phyloP scores from a whole-genome alignment of 2,113 vertebrate genomes.

The Ctenomys sociabilis region DNA sequence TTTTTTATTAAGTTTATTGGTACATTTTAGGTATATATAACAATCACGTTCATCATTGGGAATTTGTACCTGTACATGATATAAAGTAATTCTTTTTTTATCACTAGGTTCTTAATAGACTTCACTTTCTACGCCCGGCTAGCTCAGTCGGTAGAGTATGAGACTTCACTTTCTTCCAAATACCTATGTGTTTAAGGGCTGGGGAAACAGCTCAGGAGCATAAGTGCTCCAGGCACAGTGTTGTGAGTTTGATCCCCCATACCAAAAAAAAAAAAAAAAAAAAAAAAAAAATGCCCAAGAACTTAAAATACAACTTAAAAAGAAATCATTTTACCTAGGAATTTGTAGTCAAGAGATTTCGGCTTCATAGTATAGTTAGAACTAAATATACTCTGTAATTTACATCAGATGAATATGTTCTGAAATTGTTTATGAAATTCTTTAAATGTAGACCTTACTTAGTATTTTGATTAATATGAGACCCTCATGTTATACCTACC shows the following conservation, averaged over 20 bases:
- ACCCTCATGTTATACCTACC: background rate
- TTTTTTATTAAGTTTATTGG: background rate
- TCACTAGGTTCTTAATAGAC: background rate
- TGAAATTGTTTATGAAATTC: background rate
- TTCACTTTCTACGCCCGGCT: constrained; percentile 37
- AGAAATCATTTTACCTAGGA: background rate
- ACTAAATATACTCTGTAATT: constrained; percentile 9
- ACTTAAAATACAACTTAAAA: constrained; percentile 28
- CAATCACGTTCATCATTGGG: background rate
- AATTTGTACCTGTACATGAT: background rate
- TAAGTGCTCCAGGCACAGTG: no score
- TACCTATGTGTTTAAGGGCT: constrained; percentile 10
- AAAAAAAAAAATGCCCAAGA: background rate
- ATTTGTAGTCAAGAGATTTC: constrained; percentile 12
- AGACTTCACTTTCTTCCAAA: constrained; percentile 27
- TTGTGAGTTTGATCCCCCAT: no score
- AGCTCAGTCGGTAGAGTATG: no score
- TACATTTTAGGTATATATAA: background rate
- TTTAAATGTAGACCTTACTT: constrained; percentile 51
- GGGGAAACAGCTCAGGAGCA: no score
- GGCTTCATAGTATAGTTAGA: background rate
- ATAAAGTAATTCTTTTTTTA: background rate
- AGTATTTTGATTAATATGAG: constrained; percentile 3
- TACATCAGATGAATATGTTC: constrained; percentile 7
- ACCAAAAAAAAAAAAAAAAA: no score